phyloP scores from a whole-genome alignment of 2,797 vertebrate genomes.

The Spea hammondii region DNA sequence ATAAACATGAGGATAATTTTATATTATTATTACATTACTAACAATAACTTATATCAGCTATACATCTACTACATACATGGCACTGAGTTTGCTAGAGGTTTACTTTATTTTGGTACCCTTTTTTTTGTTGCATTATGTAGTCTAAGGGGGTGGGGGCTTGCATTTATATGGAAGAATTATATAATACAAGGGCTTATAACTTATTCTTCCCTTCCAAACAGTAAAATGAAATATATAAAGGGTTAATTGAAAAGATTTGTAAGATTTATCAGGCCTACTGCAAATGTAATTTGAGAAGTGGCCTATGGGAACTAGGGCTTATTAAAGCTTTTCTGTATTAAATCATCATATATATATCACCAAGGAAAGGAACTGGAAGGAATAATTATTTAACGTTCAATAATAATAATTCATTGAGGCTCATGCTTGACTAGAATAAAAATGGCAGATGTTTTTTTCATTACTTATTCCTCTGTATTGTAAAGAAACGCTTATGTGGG shows the following conservation, averaged over 20 bases:
- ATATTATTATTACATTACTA: too few relatives aligned
- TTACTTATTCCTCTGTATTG: slow-evolving; percentile 24
- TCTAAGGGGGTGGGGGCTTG: too few relatives aligned
- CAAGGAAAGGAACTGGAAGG: neutral
- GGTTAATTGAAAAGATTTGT: slow-evolving; percentile 23
- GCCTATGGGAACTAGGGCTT: slow-evolving; percentile 3
- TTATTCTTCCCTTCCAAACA: neutral
- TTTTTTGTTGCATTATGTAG: too few relatives aligned
- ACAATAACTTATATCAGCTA: too few relatives aligned
- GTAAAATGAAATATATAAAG: neutral
- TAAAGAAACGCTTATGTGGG: slow-evolving; percentile 23
- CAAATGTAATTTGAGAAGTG: slow-evolving; percentile 19
- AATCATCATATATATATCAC: slow-evolving; percentile 17
- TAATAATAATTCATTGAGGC: slow-evolving; percentile 28
- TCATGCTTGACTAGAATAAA: slow-evolving; percentile 19
- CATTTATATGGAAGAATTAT: too few relatives aligned
- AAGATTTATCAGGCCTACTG: slow-evolving; percentile 17
- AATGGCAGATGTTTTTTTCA: slow-evolving; percentile 27
- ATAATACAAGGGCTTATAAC: too few relatives aligned
- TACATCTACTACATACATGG: too few relatives aligned
- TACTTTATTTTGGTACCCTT: too few relatives aligned
- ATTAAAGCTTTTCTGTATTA: slow-evolving; percentile 16
- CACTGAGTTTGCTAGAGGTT: too few relatives aligned
- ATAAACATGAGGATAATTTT: too few relatives aligned
- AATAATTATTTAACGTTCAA: slow-evolving; percentile 19